Evolutionary conservation across 2,888 invertebrate genomes (phyloP), one percentile per base, ranked within the genome.

Genomic region (Oligia fasciuncula): DNA sequence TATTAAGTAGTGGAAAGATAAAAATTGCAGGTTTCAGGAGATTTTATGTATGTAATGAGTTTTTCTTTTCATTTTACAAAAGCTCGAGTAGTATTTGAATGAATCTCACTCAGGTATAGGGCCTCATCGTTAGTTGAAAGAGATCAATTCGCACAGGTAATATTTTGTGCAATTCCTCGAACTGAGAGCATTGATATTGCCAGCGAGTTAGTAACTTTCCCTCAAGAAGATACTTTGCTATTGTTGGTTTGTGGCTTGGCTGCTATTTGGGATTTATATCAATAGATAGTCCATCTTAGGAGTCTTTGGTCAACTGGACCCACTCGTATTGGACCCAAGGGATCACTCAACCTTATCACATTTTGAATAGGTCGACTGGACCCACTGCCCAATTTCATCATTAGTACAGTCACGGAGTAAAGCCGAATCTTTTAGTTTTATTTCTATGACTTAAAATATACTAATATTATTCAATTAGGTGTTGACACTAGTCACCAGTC

Each of bases 1-100:
- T 81, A 81, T 81, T 83, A 84, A 82, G 82, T 84, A 81, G 74
- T 66, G 65, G 74, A 84, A 79, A 78, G 79, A 85, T 85, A 75
- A 80, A 80, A 83, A 76, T 75, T 71, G 35, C 73, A 84, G 69
- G 62, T 19, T 77, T 69, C 65, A 68, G 19, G 9, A 19, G 62
- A 80, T 66, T 79, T 65, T 71, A 29, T 29, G 29, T 29, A 29
- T 70, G 49, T 66, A 70, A 68, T n/a, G 60, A 72, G 13, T 60
- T 54, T 72, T 70, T 63, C 65, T 40, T 49, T 77, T 72, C 49
- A 79, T 46, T 13, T 46, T 13, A 13, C 13, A 46, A 5, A 35
- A 66, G 23, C 17, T 46, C 14, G n/a, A 35, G 40, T 13, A 63
- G 43, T 29, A 68, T 63, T 68, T 29, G 14, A 73, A 66, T 77